Percentiles rank a stretch among this genome's conserved stretches.
These are phyloP conservation scores for Cenopis cana DNA, from an alignment of 2,888 invertebrate genomes.

Conservation along the genomic window DNA sequence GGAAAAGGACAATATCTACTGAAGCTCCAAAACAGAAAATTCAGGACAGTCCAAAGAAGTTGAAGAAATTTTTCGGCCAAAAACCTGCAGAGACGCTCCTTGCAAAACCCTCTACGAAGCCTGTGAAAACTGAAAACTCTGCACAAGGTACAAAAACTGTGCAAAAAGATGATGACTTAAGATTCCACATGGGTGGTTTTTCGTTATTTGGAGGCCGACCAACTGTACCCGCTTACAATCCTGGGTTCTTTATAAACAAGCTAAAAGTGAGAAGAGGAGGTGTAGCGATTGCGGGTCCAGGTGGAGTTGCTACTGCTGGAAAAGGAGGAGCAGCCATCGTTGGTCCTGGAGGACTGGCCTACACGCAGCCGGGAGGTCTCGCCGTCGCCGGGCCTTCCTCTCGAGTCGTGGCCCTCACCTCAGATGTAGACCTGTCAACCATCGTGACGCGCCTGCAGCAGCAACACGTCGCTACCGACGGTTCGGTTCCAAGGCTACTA, in stretches of 20 bases:
- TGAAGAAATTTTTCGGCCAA: constrained; percentile 60
- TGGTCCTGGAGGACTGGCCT: constrained; percentile 91
- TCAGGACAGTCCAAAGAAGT: constrained; percentile 54
- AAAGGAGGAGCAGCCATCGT: constrained; percentile 92
- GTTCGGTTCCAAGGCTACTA: constrained; percentile 70
- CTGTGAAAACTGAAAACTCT: constrained; percentile 49
- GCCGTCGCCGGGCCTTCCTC: constrained; percentile 91
- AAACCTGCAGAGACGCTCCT: constrained; percentile 54
- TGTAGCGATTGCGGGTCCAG: constrained; percentile 92
- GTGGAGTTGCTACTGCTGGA: constrained; percentile 92
- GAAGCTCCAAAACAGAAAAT: constrained; percentile 55
- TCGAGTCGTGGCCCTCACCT: constrained; percentile 88
- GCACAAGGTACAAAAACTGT: constrained; percentile 59
- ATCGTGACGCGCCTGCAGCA: constrained; percentile 76
- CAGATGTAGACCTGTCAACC: constrained; percentile 85
- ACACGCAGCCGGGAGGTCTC: constrained; percentile 90
- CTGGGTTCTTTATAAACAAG: constrained; percentile 88
- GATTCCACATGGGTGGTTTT: constrained; percentile 54
- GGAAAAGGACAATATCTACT: constrained; percentile 65
- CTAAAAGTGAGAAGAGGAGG: constrained; percentile 90
- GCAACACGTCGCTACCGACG: constrained; percentile 62
- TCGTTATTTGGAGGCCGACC: constrained; percentile 63
- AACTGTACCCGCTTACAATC: constrained; percentile 68
- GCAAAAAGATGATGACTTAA: constrained; percentile 58
- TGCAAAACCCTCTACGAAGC: constrained; percentile 59